A percentile compares a stretch with the other conserved stretches of the same genome.
Evolutionary conservation across 1,140 invertebrate genomes (phyloP).

Genomic region (Scaptomyza hsui): DNA sequence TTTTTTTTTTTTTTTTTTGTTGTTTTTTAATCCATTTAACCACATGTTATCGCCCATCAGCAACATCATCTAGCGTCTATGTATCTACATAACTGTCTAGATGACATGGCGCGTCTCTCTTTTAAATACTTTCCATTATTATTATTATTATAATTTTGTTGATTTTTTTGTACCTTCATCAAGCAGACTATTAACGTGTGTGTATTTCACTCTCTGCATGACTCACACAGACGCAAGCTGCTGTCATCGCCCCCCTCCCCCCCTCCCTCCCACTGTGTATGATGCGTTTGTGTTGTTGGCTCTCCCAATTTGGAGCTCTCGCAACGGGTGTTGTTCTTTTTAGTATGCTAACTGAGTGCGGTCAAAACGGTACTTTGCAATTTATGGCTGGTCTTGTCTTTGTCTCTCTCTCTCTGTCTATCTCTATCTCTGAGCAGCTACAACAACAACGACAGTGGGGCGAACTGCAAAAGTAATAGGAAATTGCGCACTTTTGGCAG

Average conservation of each 20-base stretch:
- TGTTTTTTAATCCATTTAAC: constrained; percentile 80
- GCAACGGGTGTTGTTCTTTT: constrained; percentile 33
- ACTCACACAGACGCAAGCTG: constrained; percentile 51
- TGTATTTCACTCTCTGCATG: constrained; percentile 38
- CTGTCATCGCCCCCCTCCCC: constrained; percentile 52
- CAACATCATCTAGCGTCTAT: constrained; percentile 43
- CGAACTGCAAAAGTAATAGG: constrained; percentile 42
- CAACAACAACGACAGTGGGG: constrained; percentile 8
- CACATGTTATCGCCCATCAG: constrained; percentile 72
- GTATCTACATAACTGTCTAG: constrained; percentile 58
- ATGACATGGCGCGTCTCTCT: constrained; percentile 24
- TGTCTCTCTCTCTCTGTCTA: too few relatives aligned
- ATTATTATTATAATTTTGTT: constrained; percentile 67
- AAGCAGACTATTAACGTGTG: constrained; percentile 62
- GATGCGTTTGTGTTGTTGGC: constrained; percentile 20
- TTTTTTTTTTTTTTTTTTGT: too few relatives aligned
- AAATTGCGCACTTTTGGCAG: constrained; percentile 62
- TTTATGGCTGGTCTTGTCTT: constrained; percentile 68
- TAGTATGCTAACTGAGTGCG: constrained; percentile 59
- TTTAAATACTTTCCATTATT: constrained; percentile 82
- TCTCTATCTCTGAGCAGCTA: constrained; percentile 1
- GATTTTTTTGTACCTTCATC: constrained; percentile 70
- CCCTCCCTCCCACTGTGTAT: constrained; percentile 18
- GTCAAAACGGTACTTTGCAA: constrained; percentile 76
- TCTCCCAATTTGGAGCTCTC: constrained; percentile 41